Conservation (phyloP, 1,140 invertebrate species). For the Microplitis mediator region DNA sequence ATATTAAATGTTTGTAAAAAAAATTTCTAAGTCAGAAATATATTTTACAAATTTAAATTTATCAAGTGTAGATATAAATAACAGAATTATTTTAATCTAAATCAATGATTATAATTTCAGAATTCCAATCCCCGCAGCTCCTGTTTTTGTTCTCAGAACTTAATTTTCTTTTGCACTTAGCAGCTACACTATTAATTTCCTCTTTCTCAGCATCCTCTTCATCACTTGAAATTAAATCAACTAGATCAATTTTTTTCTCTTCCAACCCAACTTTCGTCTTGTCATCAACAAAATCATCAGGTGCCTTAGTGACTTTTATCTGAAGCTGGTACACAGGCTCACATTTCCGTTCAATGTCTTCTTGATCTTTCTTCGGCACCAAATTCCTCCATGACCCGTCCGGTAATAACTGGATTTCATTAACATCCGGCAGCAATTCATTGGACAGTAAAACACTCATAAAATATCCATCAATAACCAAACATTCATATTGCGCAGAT, state of each 20-base stretch:
- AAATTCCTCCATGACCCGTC: constrained; percentile 88
- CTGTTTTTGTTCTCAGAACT: constrained; percentile 51
- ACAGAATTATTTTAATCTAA: constrained; percentile 46
- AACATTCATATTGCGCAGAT: constrained; percentile 83
- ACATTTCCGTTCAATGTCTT: constrained; percentile 47
- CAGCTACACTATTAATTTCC: constrained; percentile 42
- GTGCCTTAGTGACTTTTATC: too few relatives aligned
- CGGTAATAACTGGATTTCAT: constrained; percentile 86
- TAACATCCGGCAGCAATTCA: constrained; percentile 70
- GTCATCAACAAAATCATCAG: constrained; percentile 37
- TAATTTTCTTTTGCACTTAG: constrained; percentile 43
- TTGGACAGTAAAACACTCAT: constrained; percentile 78
- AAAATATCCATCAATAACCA: constrained; percentile 93
- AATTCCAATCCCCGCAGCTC: constrained; percentile 57
- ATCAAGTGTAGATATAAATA: not conserved
- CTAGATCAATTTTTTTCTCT: constrained; percentile 56
- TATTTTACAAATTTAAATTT: not conserved
- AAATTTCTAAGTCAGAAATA: too few relatives aligned
- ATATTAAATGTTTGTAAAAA: too few relatives aligned
- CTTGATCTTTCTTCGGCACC: constrained; percentile 66
- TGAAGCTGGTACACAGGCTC: too few relatives aligned
- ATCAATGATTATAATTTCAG: constrained; percentile 59
- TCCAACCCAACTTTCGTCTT: constrained; percentile 44
- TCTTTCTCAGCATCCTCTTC: constrained; percentile 57
- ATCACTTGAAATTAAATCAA: constrained; percentile 59